Evolutionary conservation across 1,140 invertebrate genomes (phyloP), one percentile per base, ranked within the genome.

Genomic region (Archivesica marissinica): DNA sequence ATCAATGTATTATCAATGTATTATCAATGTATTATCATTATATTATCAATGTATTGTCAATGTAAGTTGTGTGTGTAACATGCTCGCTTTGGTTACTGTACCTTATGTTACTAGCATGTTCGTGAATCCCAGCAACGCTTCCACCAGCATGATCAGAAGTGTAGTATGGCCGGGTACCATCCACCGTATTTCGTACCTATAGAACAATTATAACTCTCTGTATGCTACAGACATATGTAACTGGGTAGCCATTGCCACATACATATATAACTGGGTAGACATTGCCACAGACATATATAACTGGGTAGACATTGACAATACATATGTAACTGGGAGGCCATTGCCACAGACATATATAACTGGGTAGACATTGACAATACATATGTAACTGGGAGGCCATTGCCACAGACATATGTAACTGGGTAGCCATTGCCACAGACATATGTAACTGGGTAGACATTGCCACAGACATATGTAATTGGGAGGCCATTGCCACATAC

Each of bases 51-150:
- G n/a, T n/a, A n/a, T n/a, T n/a, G n/a, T n/a, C n/a, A n/a, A n/a
- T n/a, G n/a, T n/a, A n/a, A n/a, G n/a, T n/a, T n/a, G n/a, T n/a
- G n/a, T n/a, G n/a, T n/a, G n/a, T n/a, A n/a, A n/a, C n/a, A n/a
- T n/a, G n/a, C n/a, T n/a, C n/a, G n/a, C n/a, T n/a, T n/a, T n/a
- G n/a, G n/a, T n/a, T n/a, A n/a, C n/a, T n/a, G 23, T 44, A 83
- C 80, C 91, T 66, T 35, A 87, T 81, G 80, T 92, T 89, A 83
- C 91, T 88, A 0, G 87, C 59, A 47, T 91, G 90, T 56, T 90
- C 89, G 72, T 91, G 90, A 0, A 90, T 86, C 0, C 86, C 83
- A 41, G 83, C 68, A 15, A 87, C 81, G 13, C 74, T 35, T 0
- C 61, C 44, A 11, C 56, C 74, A 0, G 56, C 72, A 23, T 54